These are phyloP conservation scores for Otolemur crassicaudatus DNA, from an alignment of 2,797 vertebrate species.

Conservation along the genomic window DNA sequence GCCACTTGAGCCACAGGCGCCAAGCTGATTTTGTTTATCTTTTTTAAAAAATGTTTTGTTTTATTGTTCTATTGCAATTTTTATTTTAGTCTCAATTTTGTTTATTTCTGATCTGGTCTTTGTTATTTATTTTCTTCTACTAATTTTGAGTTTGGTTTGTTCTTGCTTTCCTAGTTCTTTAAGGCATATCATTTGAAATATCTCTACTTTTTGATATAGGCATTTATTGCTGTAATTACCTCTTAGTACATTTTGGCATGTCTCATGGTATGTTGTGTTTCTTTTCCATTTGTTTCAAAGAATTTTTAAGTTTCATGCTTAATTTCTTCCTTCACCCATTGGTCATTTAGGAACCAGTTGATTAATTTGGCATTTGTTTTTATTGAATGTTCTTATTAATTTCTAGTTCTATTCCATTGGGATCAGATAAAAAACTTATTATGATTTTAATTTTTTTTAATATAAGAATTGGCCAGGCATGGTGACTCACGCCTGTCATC, in stretches of 20 bases:
- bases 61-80: background rate
- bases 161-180: background rate
- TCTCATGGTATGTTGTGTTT: background rate
- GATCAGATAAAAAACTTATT: background rate
- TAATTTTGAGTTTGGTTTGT: background rate
- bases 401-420: background rate
- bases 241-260: background rate
- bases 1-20: no score
- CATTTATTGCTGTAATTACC: background rate
- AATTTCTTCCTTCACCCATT: background rate
- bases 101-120: background rate
- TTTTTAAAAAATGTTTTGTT: background rate
- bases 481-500: no score
- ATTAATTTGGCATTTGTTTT: background rate
- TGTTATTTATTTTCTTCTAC: background rate
- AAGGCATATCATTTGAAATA: background rate
- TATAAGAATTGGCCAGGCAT: no score
- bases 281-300: background rate
- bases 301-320: background rate
- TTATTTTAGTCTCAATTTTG: background rate
- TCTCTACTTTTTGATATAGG: background rate
- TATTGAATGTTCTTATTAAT: background rate
- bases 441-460: background rate
- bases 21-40: no score
- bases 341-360: background rate